Base-by-base conservation (phyloP, 1,140 invertebrate genomes). In the Saccostrea cuccullata region DNA sequence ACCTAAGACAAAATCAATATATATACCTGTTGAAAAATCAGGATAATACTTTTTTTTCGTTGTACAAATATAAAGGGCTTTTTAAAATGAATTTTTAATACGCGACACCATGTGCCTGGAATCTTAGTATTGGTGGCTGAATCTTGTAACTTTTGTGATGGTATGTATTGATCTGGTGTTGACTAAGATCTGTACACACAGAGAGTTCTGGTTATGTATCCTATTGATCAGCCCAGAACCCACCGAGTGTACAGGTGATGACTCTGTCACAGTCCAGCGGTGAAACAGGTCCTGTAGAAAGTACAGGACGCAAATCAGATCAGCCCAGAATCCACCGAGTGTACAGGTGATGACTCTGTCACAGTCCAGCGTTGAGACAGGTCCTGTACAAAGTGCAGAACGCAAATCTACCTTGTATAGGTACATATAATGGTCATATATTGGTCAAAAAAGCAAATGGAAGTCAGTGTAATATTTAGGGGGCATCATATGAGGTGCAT, bases 91-190 rank as follows among this genome's bases (percentile, higher is more conserved):
- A 77, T 77, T 77, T 77, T 77, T 77, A 77, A 77, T 77, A 73
- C 26, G 67, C 26, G 15, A 77, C 70, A 36, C 26, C 70, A 30
- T 77, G 30, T 77, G 26, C 26, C 26, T 36, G 23, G 26, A 77
- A 30, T 77, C 70, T 77, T 26, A 77, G 70, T 77, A 77, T 77
- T 77, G 70, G 30, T 77, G 70, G 26, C 11, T 77, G 70, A 77
- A 77, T 77, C 70, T 77, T 23, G 70, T 77, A 77, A 77, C 70
- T 36, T 77, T 77, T 77, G 70, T 77, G 70, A 77, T 30, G 70
- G 70, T 77, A 77, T 77, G 26, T 77, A 77, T 77, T 77, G 70
- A 77, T 77, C 26, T 2, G 13, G 30, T 77, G 70, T 77, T 77
- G 70, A 77, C 70, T 77, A 77, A 36, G 70, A 26, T 77, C 70